Evolutionary conservation across 2,113 vertebrate species (phyloP), one percentile per base, ranked within the genome.

Genomic region (Melierax canorus): DNA sequence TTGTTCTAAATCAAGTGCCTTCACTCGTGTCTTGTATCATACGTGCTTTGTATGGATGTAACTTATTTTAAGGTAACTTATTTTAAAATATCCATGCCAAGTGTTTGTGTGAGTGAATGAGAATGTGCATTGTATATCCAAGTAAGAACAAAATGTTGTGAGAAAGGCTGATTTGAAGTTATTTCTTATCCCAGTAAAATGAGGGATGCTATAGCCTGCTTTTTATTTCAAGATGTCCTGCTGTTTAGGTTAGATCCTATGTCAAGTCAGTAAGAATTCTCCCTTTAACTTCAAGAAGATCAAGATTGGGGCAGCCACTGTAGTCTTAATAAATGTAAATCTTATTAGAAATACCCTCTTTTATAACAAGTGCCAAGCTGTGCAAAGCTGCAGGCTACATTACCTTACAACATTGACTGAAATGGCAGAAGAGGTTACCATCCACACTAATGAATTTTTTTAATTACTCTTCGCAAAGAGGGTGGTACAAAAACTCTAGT

Each of bases 291-390:
- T 84, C 51, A 56, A 60, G 72, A 95, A 69, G 43, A 92, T 88
- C 72, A 68, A 77, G 72, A 93, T 39, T 91, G 79, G 79, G 79
- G 51, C 86, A 88, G 83, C 60, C 80, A 94, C 43, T 72, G 64
- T 81, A 77, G 86, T 95, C 82, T 91, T 93, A 94, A 93, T 95
- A 94, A 92, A 95, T 88, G 60, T 88, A 92, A 96, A 96, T 96
- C 91, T 94, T 92, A 81, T 92, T 97, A 94, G 86, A 94, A 97
- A 92, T 84, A 80, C 24, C 73, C 68, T 78, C 56, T 92, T 91
- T 95, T 94, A 87, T 94, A 97, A 73, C 68, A 94, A 94, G 94
- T 93, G 79, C 91, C 76, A 91, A 94, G 76, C 75, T 94, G 64
- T 94, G 86, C 63, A 89, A 86, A 92, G 76, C 96, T 95, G 60